Evolutionary conservation across 2,113 vertebrate species (phyloP), one percentile per base, ranked within the genome.

Genomic region (Alligator sinensis): DNA sequence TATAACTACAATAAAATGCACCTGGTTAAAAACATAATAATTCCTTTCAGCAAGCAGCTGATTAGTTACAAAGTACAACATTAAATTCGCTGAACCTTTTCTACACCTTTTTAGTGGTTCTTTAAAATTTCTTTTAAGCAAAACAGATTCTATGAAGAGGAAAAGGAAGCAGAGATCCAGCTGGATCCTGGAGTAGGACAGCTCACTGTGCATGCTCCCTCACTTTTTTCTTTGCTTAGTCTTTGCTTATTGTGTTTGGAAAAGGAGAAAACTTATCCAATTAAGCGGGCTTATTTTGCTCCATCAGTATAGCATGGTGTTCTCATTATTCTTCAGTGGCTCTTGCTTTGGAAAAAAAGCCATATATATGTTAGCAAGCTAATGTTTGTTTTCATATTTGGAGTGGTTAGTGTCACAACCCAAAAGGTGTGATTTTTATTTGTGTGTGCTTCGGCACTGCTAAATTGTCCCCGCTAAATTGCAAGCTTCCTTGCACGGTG

Each of bases 301-400:
- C 59, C 63, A 93, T 38, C 27, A 84, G 72, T 83, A 86, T 79
- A 28, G 30, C n/a, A 34, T 83, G 38, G 30, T n/a, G 2, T 55
- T 95, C 75, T 93, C 55, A 84, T 85, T 80, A 63, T 89, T 74
- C 80, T 93, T 60, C 38, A 85, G 12, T 0, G 66, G 82, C 85
- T 86, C 61, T 93, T 86, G 47, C 64, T 92, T 82, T 91, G 75
- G 77, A 77, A 88, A 92, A 58, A 95, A 92, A 93, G 88, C 76
- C 38, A 85, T 88, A 83, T 19, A 22, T 70, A 90, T 87, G 75
- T 61, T 91, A 91, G 88, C 62, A 96, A 87, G 81, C 47, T 47
- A 47, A 47, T 47, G 47, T 47, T 58, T 79, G 21, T n/a, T 90
- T 89, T 93, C 75, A 59, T 12, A 19, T 21, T 92, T 25, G 27